phyloP scores from a whole-genome alignment of 2,888 invertebrate species.

The Taphrorychus bicolor region DNA sequence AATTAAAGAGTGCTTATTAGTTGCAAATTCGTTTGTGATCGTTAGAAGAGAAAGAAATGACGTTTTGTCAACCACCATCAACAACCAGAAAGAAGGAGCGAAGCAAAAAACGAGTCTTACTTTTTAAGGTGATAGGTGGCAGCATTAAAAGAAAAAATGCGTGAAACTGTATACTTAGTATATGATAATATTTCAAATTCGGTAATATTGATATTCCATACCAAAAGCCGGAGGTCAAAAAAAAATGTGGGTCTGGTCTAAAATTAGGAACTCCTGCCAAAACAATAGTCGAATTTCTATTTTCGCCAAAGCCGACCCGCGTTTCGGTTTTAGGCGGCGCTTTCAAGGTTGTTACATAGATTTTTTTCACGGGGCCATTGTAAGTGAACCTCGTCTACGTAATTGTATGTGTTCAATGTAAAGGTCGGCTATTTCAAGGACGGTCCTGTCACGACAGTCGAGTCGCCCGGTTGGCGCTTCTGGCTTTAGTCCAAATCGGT shows the following conservation, averaged over 20 bases:
- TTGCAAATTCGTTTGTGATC: too few species aligned
- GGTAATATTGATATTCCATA: too few species aligned
- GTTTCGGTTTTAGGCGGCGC: constrained; percentile 2
- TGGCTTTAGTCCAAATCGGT: constrained; percentile 36
- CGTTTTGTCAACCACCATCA: too few species aligned
- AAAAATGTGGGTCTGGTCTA: neutral
- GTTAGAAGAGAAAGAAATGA: too few species aligned
- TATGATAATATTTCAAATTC: too few species aligned
- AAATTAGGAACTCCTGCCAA: neutral
- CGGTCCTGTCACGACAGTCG: constrained; percentile 24
- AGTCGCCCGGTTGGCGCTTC: constrained; percentile 22
- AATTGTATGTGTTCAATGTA: constrained; percentile 31
- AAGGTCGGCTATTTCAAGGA: constrained; percentile 37
- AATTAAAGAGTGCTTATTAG: too few species aligned
- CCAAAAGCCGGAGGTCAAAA: neutral
- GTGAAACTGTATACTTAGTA: too few species aligned
- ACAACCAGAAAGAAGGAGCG: too few species aligned
- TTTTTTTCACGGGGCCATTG: constrained; percentile 9
- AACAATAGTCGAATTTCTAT: constrained; percentile 4
- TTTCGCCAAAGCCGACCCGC: neutral
- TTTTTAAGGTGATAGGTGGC: too few species aligned
- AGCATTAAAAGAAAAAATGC: too few species aligned
- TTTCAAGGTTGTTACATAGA: constrained; percentile 8
- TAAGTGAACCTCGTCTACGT: constrained; percentile 21
- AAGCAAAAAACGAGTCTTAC: too few species aligned